These are phyloP conservation scores for Pseudorasbora parva DNA, from an alignment of 2,113 vertebrate genomes.

Conservation along the genomic window DNA sequence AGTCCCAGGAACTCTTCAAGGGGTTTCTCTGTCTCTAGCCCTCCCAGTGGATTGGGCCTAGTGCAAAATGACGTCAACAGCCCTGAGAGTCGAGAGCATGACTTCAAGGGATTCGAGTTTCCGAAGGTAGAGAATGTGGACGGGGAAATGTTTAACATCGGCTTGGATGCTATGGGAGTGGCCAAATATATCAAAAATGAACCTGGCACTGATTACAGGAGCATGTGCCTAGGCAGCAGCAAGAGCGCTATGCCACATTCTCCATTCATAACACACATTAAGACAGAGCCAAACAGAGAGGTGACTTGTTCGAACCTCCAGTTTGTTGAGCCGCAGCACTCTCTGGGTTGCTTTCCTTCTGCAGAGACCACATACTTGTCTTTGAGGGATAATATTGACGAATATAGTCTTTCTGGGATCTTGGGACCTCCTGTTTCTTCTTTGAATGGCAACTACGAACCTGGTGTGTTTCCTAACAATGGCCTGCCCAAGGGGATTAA, in stretches of 20 bases:
- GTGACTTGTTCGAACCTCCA: conserved; percentile 87
- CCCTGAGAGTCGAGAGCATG: conserved; percentile 82
- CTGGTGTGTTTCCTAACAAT: conserved; percentile 85
- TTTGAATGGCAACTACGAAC: conserved; percentile 89
- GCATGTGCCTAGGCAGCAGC: conserved; percentile 86
- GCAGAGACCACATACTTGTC: conserved; percentile 95
- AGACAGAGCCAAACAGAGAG: conserved; percentile 89
- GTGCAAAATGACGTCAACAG: conserved; percentile 84
- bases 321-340: conserved; percentile 84
- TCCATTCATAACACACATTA: conserved; percentile 88
- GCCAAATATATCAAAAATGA: conserved; percentile 96
- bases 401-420: conserved; percentile 97
- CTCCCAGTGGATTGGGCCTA: conserved; percentile 80
- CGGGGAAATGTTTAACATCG: conserved; percentile 81
- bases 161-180: conserved; percentile 85
- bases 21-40: conserved; percentile 90
- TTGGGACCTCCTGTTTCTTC: conserved; percentile 93
- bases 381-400: conserved; percentile 97
- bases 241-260: conserved; percentile 79
- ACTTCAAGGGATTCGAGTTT: conserved; percentile 85
- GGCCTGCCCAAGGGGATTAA: conserved; percentile 90
- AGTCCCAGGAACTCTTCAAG: conserved; percentile 77
- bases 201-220: conserved; percentile 88
- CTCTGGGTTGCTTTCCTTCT: conserved; percentile 87
- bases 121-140: conserved; percentile 92